A percentile compares a stretch with the other conserved stretches of the same genome.
These are phyloP conservation scores for Melipona quadrifasciata DNA, from an alignment of 1,140 invertebrate species.

Conservation along the genomic window DNA sequence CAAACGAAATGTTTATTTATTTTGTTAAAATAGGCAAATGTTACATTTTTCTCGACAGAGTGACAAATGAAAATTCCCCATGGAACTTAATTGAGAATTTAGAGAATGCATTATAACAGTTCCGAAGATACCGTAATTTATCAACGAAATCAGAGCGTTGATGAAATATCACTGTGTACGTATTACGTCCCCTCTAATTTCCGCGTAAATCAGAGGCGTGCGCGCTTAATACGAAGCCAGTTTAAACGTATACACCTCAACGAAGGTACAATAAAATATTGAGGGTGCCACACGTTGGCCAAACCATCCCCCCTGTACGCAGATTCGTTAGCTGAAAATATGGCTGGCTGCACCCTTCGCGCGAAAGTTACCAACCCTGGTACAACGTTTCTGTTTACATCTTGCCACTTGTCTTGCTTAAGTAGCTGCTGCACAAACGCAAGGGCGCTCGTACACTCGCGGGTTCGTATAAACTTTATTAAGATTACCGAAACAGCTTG, in stretches of 20 bases:
- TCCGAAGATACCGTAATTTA: no score
- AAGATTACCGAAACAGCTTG: conserved; percentile 42
- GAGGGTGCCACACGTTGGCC: not conserved
- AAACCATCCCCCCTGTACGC: not conserved
- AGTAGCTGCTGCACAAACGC: conserved; percentile 34
- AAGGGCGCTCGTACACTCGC: not conserved
- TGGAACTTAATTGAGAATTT: no score
- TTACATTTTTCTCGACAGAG: no score
- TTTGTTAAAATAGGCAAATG: no score
- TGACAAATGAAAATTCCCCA: not conserved
- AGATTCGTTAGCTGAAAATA: conserved; percentile 21
- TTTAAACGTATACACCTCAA: not conserved
- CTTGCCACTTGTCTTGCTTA: conserved; percentile 32
- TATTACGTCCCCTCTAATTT: not conserved
- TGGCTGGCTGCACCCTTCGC: not conserved
- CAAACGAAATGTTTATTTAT: no score
- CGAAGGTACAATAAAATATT: conserved; percentile 13
- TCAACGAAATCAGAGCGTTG: no score
- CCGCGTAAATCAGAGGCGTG: not conserved
- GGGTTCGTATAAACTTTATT: conserved; percentile 41
- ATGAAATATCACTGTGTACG: not conserved
- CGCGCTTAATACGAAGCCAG: not conserved
- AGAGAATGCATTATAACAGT: no score
- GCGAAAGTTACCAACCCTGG: conserved; percentile 11
- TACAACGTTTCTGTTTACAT: conserved; percentile 43